phyloP scores from a whole-genome alignment of 30 jellyfish, hydroid and myxozoan genomes.

The Turritopsis dohrnii region DNA sequence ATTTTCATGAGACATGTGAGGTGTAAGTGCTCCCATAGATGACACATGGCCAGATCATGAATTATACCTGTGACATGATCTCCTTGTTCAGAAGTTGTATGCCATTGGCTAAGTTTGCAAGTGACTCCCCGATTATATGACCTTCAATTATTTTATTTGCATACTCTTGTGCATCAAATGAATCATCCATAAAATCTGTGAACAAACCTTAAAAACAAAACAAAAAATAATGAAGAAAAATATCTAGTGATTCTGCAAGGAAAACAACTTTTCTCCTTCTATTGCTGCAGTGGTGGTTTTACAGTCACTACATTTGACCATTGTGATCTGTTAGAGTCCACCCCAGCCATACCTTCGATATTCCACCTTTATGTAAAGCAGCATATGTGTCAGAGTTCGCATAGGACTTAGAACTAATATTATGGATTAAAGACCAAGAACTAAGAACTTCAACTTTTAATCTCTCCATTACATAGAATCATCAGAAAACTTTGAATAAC shows the following conservation, averaged over 20 bases:
- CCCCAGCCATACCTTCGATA: too few species aligned
- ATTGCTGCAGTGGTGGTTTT: too few species aligned
- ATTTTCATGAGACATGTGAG: too few species aligned
- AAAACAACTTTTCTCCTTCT: neutral
- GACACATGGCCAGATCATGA: neutral
- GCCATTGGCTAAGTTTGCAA: slow-evolving; percentile 67
- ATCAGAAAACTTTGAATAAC: neutral
- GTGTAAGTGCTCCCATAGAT: neutral
- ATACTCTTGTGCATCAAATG: slow-evolving; percentile 69
- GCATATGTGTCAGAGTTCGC: too few species aligned
- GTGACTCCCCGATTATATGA: slow-evolving; percentile 68
- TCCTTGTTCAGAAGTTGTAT: slow-evolving; percentile 53
- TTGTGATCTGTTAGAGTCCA: too few species aligned
- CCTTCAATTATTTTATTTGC: slow-evolving; percentile 74
- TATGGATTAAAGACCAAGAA: too few species aligned
- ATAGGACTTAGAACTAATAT: too few species aligned
- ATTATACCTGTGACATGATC: slow-evolving; percentile 57
- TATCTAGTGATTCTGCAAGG: neutral
- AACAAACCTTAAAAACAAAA: slow-evolving; percentile 38
- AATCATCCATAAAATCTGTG: slow-evolving; percentile 42
- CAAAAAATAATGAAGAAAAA: too few species aligned
- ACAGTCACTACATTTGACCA: too few species aligned
- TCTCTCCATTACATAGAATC: neutral
- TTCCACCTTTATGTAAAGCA: too few species aligned
- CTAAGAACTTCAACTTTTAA: too few species aligned